Evolutionary conservation across 2,888 invertebrate genomes (phyloP).

Genomic region (Macaria notata): DNA sequence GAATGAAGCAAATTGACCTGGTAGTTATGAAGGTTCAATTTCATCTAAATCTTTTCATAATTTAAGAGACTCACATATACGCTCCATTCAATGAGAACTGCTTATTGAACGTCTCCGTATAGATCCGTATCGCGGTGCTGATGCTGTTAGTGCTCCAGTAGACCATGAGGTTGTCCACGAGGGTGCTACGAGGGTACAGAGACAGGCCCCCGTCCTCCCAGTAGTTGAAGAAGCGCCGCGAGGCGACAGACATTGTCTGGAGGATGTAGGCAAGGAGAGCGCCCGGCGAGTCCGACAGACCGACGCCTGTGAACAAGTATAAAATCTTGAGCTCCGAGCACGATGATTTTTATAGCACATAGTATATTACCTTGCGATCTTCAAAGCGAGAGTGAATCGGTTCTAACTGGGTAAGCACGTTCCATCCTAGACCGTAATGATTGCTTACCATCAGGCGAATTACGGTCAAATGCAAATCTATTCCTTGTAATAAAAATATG

Average conservation of each 20-base stretch:
- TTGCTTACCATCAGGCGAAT: no score
- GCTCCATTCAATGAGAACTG: not conserved
- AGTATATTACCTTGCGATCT: no score
- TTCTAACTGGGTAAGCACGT: no score
- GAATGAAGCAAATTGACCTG: no score
- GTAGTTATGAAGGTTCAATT: no score
- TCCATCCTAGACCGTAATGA: no score
- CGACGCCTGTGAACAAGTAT: not conserved
- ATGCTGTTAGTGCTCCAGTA: slow-evolving; percentile 16
- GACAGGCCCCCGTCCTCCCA: not conserved
- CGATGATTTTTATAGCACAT: no score
- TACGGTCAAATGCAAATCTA: no score
- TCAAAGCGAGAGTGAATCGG: no score
- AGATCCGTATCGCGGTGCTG: slow-evolving; percentile 9
- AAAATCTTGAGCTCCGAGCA: not conserved
- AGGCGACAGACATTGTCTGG: not conserved
- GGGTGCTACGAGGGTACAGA: not conserved
- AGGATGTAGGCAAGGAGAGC: not conserved
- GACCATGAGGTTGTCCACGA: slow-evolving; percentile 23
- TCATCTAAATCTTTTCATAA: no score
- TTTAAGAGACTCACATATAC: not conserved
- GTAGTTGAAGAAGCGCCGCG: not conserved
- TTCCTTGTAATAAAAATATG: no score
- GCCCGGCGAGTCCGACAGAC: not conserved
- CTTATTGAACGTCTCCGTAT: slow-evolving; percentile 9